Base-by-base conservation (phyloP, 64 coral and sea anemone species). In the Pocillopora verrucosa region DNA sequence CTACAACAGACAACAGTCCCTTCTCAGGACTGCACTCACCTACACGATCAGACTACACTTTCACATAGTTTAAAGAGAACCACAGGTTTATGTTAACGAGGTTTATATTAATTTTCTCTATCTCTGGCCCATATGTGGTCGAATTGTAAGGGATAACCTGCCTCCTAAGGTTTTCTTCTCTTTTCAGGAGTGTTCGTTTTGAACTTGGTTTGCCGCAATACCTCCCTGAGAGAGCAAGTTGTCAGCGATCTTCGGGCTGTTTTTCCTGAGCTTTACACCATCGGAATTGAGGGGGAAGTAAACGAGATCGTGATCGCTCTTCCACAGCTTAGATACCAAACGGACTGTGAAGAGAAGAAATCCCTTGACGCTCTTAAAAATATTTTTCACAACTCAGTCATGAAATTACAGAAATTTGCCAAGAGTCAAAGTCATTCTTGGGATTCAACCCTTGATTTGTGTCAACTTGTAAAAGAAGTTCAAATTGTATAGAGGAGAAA, bases 131-230 rank as follows among this genome's bases (percentile, higher is more conserved):
- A 11, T 11, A 60, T 11, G 14, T 60, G 59, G 59, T 60, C 59
- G 9, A 15, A 60, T 11, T 15, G 61, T 13, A 13, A 63, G 61
- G 61, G 16, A 0, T 7, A 51, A 13, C 72, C 35, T 60, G 22
- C 1, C 61, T 25, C 3, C 20, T 60, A 1, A 34, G 26, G 36
- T 14, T 72, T 77, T 63, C 35, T 65, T 41, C 13, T 60, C 16
- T 2, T 80, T 87, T 38, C n/a, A 94, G 96, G 96, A 59, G 92
- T 98, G 16, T 92, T 98, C 34, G 79, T 94, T 45, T 78, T 98
- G 10, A 94, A 98, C 87, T 88, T 98, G 58, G 92, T 88, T n/a
- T 98, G 92, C 58, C 89, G 86, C 26, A 84, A 87, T 41, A 34
- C 84, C 4, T 59, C 56, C 12, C 81, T 45, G 10, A 72, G 86